Evolutionary conservation across 2,888 invertebrate species (phyloP).

Genomic region (Acleris laterana): DNA sequence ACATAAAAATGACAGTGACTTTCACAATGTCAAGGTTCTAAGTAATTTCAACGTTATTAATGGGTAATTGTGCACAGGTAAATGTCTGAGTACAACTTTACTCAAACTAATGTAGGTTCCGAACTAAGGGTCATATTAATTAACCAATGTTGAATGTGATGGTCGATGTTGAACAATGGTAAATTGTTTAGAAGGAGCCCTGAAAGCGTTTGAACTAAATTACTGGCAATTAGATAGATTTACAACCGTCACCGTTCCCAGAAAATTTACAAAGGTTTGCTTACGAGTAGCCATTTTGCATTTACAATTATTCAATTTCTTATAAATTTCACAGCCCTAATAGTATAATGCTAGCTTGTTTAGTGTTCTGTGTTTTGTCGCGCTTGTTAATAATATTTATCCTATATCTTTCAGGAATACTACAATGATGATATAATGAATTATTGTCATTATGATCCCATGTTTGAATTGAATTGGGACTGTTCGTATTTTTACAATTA

Average conservation of each 20-base stretch:
- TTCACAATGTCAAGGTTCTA: too few relatives aligned
- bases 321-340: constrained; percentile 42
- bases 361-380: not conserved
- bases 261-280: constrained; percentile 59
- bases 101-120: too few relatives aligned
- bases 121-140: too few relatives aligned
- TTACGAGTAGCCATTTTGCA: constrained; percentile 44
- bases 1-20: too few relatives aligned
- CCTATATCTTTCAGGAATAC: not conserved
- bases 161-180: not conserved
- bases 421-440: too few relatives aligned
- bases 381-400: not conserved
- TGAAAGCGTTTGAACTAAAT: constrained; percentile 49
- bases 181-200: constrained; percentile 13
- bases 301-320: constrained; percentile 54
- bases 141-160: too few relatives aligned
- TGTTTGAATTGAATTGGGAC: too few relatives aligned
- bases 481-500: too few relatives aligned
- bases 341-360: constrained; percentile 14
- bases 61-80: too few relatives aligned
- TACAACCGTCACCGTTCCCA: constrained; percentile 71
- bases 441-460: too few relatives aligned
- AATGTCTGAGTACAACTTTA: too few relatives aligned
- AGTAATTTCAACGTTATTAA: too few relatives aligned
- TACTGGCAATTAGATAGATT: constrained; percentile 78